Conservation (phyloP, 2,888 invertebrate species). For the Portevinia maculata region DNA sequence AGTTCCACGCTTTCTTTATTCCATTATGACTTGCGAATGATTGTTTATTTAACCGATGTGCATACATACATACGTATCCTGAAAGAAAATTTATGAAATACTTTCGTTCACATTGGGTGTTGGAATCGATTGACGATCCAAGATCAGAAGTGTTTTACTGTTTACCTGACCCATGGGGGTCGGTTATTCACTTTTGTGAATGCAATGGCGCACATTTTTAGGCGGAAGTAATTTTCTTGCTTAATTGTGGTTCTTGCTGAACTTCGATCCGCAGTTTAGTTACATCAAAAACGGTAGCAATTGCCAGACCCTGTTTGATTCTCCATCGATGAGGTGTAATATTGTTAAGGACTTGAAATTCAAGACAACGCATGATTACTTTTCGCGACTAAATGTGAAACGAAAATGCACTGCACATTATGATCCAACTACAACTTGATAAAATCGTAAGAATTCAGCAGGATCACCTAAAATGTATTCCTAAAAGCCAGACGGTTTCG, state of each 20-base stretch:
- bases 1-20: constrained; percentile 48
- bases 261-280: neutral
- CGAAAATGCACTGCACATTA: too few relatives aligned
- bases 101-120: constrained; percentile 3
- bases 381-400: too few relatives aligned
- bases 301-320: too few relatives aligned
- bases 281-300: neutral
- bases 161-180: constrained; percentile 39
- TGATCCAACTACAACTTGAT: too few relatives aligned
- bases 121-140: constrained; percentile 51
- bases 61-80: neutral
- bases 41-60: constrained; percentile 38
- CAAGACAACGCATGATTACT: too few relatives aligned
- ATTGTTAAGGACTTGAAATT: too few relatives aligned
- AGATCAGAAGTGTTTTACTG: constrained; percentile 35
- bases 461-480: too few relatives aligned
- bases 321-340: too few relatives aligned
- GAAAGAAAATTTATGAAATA: neutral
- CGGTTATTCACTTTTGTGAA: constrained; percentile 47
- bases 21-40: constrained; percentile 33
- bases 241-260: neutral
- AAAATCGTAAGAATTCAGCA: too few relatives aligned
- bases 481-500: too few relatives aligned
- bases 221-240: neutral
- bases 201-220: constrained; percentile 2